phyloP scores from a whole-genome alignment of 2,797 vertebrate genomes.

The Anguilla megastoma region DNA sequence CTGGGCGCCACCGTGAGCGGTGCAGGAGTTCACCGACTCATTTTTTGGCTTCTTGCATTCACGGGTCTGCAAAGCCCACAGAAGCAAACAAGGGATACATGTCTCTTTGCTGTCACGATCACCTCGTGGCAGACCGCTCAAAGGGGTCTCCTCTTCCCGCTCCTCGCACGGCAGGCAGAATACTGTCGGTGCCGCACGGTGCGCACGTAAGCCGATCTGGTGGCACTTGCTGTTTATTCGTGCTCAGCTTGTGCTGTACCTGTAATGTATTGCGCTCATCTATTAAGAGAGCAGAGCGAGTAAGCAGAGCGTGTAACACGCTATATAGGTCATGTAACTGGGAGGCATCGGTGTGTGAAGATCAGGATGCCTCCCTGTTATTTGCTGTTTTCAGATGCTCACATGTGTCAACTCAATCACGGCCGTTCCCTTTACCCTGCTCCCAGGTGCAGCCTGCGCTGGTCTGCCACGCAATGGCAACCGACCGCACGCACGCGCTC shows the following conservation, averaged over 20 bases:
- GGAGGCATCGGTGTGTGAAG: conserved; percentile 76
- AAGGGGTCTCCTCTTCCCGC: neutral
- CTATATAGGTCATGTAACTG: conserved; percentile 80
- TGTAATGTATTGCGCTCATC: conserved; percentile 69
- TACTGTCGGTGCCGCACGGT: neutral
- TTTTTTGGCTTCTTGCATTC: neutral
- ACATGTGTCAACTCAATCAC: conserved; percentile 42
- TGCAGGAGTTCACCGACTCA: neutral
- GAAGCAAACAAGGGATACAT: conserved; percentile 46
- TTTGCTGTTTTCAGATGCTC: conserved; percentile 52
- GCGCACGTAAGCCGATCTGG: conserved; percentile 51
- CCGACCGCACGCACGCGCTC: neutral
- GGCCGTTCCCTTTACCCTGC: conserved; percentile 26
- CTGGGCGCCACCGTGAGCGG: neutral
- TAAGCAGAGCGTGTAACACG: conserved; percentile 73
- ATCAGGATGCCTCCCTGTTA: conserved; percentile 65
- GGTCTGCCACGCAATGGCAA: neutral
- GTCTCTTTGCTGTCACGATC: conserved; percentile 43
- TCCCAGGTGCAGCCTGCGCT: conserved; percentile 20
- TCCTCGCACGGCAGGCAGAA: neutral
- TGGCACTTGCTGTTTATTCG: conserved; percentile 53
- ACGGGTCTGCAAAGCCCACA: neutral
- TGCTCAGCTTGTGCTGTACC: conserved; percentile 58
- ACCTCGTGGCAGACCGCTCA: neutral
- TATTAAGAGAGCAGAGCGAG: conserved; percentile 67